phyloP scores from a whole-genome alignment of 2,797 vertebrate genomes.

The Propithecus perrieri region DNA sequence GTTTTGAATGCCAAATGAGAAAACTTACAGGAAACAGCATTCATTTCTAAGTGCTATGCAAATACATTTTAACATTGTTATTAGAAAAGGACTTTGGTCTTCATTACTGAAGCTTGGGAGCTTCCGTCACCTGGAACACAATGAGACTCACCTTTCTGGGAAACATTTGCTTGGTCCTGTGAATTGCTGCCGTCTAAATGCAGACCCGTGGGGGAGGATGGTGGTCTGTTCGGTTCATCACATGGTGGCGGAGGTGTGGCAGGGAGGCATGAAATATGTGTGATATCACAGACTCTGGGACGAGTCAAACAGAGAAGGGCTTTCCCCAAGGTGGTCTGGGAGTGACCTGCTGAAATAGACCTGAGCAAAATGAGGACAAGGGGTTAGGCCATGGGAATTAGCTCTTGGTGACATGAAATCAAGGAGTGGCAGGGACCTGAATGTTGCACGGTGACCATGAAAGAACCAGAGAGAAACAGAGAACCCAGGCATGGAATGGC shows the following conservation, averaged over 20 bases:
- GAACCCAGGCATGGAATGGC: not conserved
- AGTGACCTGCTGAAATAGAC: not conserved
- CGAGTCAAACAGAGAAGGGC: no score
- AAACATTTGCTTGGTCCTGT: not conserved
- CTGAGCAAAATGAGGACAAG: not conserved
- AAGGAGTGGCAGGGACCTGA: not conserved
- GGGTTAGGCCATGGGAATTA: not conserved
- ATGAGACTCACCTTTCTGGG: not conserved
- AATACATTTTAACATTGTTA: not conserved
- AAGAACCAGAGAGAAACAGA: not conserved
- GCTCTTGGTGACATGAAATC: not conserved
- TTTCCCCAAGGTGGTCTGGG: not conserved
- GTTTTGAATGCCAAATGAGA: not conserved
- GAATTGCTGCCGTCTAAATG: not conserved
- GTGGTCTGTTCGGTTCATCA: no score
- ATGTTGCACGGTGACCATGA: not conserved
- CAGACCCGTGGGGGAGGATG: not conserved
- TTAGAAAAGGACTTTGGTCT: not conserved
- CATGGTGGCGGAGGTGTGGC: not conserved
- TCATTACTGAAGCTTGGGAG: not conserved
- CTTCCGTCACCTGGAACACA: not conserved
- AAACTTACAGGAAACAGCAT: no score
- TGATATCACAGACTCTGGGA: not conserved
- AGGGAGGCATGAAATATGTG: not conserved
- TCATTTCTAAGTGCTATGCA: not conserved